Conservation (phyloP, 2,797 vertebrate species). For the Coregonus ussuriensis region DNA sequence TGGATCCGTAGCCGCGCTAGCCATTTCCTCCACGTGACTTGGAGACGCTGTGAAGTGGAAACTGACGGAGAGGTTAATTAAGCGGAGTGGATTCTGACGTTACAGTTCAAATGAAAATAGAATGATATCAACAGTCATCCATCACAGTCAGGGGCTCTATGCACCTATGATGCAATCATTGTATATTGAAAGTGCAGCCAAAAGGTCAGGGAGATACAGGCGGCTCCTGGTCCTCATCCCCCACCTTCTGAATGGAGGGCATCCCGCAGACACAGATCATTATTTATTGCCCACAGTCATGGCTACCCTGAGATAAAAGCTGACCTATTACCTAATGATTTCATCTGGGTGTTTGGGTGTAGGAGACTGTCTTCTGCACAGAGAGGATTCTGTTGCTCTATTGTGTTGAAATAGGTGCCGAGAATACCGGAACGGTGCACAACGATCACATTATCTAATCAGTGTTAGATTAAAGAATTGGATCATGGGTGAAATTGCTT, state of each 20-base stretch:
- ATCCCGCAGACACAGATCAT: slow-evolving; percentile 41
- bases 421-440: slow-evolving; percentile 22
- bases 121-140: slow-evolving; percentile 68
- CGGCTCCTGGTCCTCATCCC: slow-evolving; percentile 42
- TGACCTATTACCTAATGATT: slow-evolving; percentile 43
- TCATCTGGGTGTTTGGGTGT: slow-evolving; percentile 21
- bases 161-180: slow-evolving; percentile 50
- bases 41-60: slow-evolving; percentile 59
- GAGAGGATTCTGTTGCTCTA: slow-evolving; percentile 9
- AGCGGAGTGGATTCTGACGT: slow-evolving; percentile 65
- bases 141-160: slow-evolving; percentile 60
- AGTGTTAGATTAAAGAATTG: slow-evolving; percentile 39
- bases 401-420: slow-evolving; percentile 25
- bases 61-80: slow-evolving; percentile 73
- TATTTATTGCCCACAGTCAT: slow-evolving; percentile 44
- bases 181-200: slow-evolving; percentile 52
- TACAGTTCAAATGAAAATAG: slow-evolving; percentile 66
- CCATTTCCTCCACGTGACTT: slow-evolving; percentile 35
- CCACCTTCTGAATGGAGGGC: slow-evolving; percentile 52
- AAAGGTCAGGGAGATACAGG: slow-evolving; percentile 62
- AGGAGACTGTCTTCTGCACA: neutral
- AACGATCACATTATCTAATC: slow-evolving; percentile 38
- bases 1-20: slow-evolving; percentile 15
- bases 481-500: slow-evolving; percentile 67
- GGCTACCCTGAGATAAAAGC: slow-evolving; percentile 43